These are phyloP conservation scores for Zeuzera pyrina DNA, from an alignment of 2,888 invertebrate genomes.

Conservation along the genomic window DNA sequence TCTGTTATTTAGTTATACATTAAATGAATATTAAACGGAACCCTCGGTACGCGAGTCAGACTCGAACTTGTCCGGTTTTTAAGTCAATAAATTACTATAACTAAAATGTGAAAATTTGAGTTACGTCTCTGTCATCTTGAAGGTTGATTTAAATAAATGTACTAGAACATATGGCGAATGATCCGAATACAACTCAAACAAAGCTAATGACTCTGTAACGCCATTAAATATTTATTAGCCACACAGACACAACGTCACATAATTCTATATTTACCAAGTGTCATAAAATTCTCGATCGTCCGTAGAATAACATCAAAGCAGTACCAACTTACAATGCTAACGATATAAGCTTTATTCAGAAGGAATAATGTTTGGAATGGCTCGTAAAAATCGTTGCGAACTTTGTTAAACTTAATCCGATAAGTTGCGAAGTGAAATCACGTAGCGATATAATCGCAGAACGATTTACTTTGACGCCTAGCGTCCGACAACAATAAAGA, in stretches of 20 bases:
- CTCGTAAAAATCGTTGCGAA: neutral
- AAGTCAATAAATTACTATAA: no score
- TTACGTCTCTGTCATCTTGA: no score
- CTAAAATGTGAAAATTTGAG: no score
- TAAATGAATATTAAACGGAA: no score
- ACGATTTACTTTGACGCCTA: slow-evolving; percentile 2
- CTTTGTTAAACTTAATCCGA: neutral
- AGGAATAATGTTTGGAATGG: neutral
- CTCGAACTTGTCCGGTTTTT: no score
- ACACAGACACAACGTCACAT: slow-evolving; percentile 1
- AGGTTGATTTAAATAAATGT: no score
- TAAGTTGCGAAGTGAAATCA: slow-evolving; percentile 2
- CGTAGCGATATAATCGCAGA: slow-evolving; percentile 2
- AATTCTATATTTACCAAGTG: slow-evolving; percentile 2
- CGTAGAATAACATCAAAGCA: neutral
- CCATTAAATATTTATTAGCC: slow-evolving; percentile 9
- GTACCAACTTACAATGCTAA: neutral
- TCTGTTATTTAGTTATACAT: no score
- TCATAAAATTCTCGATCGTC: slow-evolving; percentile 1
- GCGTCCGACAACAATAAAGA: neutral
- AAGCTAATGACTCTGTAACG: slow-evolving; percentile 6
- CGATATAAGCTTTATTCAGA: neutral
- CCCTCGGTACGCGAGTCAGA: no score
- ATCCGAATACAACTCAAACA: slow-evolving; percentile 1
- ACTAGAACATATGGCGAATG: slow-evolving; percentile 4